Conservation (phyloP, 2,888 invertebrate species). For the Orthonevra nobilis region DNA sequence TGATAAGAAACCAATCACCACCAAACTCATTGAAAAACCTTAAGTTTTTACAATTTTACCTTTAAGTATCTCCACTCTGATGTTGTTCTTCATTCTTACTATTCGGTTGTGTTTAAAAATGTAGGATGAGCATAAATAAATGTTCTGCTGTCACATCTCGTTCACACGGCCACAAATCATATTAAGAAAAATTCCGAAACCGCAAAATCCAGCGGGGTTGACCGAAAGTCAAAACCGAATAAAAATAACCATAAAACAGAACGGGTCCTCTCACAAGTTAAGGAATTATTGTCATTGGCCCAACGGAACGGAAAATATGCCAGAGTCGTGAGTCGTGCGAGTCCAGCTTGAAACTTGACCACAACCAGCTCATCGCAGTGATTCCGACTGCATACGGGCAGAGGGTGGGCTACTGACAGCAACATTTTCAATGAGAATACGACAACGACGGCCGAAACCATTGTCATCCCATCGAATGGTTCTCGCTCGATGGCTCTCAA, state of each 20-base stretch:
- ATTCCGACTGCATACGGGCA: too few relatives aligned
- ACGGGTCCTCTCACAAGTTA: slow-evolving; percentile 27
- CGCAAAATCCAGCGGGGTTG: slow-evolving; percentile 32
- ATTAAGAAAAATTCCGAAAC: slow-evolving; percentile 24
- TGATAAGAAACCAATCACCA: too few relatives aligned
- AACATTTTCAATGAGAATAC: slow-evolving; percentile 11
- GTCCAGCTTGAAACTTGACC: too few relatives aligned
- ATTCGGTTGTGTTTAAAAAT: too few relatives aligned
- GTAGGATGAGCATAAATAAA: slow-evolving; percentile 45
- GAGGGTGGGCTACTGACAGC: slow-evolving; percentile 53
- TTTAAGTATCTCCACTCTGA: too few relatives aligned
- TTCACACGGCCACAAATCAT: slow-evolving; percentile 60
- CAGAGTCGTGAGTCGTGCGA: slow-evolving; percentile 60
- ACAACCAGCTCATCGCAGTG: too few relatives aligned
- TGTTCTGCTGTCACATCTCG: slow-evolving; percentile 34
- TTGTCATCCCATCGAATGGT: slow-evolving; percentile 65
- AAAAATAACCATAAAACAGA: slow-evolving; percentile 66
- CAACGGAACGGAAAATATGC: slow-evolving; percentile 26
- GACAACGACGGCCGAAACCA: slow-evolving; percentile 40
- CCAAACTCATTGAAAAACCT: too few relatives aligned
- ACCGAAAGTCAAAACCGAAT: slow-evolving; percentile 65
- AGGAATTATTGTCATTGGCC: slow-evolving; percentile 48
- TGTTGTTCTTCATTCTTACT: too few relatives aligned
- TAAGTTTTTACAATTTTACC: too few relatives aligned
- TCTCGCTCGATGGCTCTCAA: too few relatives aligned